A percentile compares a stretch with the other conserved stretches of the same genome.
Conservation (phyloP, 2,888 invertebrate species). For the Aphodius sticticus region DNA sequence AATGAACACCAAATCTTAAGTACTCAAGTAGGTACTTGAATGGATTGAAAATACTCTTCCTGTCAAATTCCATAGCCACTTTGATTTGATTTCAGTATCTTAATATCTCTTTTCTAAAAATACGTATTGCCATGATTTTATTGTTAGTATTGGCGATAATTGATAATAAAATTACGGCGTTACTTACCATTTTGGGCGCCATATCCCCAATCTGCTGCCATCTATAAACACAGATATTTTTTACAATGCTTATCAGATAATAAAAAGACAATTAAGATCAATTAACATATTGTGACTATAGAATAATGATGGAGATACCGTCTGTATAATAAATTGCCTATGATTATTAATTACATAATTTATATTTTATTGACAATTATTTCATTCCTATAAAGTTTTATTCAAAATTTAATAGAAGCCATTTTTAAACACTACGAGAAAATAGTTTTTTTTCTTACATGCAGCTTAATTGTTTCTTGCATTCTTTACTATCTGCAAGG, state of each 20-base stretch:
- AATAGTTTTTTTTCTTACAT: neutral
- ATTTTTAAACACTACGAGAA: no score
- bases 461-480: neutral
- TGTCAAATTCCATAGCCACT: no score
- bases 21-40: no score
- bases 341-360: neutral
- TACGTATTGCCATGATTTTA: neutral
- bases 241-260: neutral
- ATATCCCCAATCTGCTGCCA: conserved; percentile 51
- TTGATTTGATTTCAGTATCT: no score
- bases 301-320: neutral
- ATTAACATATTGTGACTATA: neutral
- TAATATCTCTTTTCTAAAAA: neutral
- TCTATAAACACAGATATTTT: conserved; percentile 42
- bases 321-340: neutral
- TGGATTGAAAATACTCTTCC: no score
- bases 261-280: neutral
- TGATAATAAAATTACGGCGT: neutral
- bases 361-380: neutral
- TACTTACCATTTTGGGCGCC: conserved; percentile 49
- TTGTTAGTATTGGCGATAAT: neutral
- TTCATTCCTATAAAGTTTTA: neutral
- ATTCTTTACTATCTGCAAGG: neutral
- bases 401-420: no score
- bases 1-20: no score